Base-by-base conservation (phyloP, 2,797 vertebrate genomes). In the Poecilia gillii region DNA sequence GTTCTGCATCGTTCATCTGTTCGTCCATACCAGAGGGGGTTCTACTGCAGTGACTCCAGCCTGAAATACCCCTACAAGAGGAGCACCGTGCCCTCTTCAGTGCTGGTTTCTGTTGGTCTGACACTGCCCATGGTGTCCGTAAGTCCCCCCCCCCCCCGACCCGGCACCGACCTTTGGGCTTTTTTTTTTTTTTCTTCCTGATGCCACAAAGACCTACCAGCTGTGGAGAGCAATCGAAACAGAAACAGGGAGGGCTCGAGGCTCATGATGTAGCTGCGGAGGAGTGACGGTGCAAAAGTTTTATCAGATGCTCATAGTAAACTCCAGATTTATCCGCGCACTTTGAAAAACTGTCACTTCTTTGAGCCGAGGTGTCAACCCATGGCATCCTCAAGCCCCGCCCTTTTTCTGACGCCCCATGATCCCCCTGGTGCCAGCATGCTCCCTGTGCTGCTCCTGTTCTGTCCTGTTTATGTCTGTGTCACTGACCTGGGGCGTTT, bases 81-180 rank as follows among this genome's bases (percentile, higher is more conserved):
- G 81, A 96, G 94, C 92, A 94, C 95, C 77, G 78, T 96, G 73
- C 92, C 83, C 28, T 92, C 96, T 83, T 93, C 96, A 31, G 91
- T 96, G 91, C 94, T 96, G 83, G 95, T 84, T 84, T 88, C 93
- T 84, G 92, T 94, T 87, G 95, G 95, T 83, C 84, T 96, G 91
- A 92, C 94, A 90, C 90, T 95, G 92, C 95, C 96, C 62, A 78
- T 92, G 86, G 73, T 96, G 94, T 95, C 95, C 90, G 96, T 97
- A 97, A 97, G 96, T 96, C 92, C 81, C 18, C 46, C n/a, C 72
- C 70, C 5, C 57, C 20, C 16, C 45, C 46, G 46, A 47, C 51
- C 23, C 23, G 51, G 2, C 51, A 9, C 51, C 23, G 51, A 53
- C 23, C 23, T 51, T 8, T 51, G 36, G 39, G 39, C 39, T 70